Percentiles rank a stretch among this genome's conserved stretches.
phyloP scores from a whole-genome alignment of 2,113 vertebrate genomes.

The Climacteris rufus region DNA sequence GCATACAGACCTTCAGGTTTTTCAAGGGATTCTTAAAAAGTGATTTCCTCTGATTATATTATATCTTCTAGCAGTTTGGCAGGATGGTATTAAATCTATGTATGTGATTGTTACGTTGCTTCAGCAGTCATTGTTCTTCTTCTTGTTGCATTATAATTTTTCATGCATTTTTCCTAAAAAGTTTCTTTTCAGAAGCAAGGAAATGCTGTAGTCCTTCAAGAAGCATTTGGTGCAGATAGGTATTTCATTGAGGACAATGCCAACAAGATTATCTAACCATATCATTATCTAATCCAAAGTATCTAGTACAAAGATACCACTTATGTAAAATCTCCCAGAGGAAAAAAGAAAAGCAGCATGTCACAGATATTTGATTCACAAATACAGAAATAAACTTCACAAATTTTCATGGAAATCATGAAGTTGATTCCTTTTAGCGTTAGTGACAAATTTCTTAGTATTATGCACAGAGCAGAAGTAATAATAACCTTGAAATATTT shows the following conservation, averaged over 20 bases:
- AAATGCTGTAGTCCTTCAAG: neutral
- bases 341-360: accelerated
- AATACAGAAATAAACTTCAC: neutral
- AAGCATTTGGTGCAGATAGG: neutral
- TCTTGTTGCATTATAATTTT: neutral
- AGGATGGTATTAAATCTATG: neutral
- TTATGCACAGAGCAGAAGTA: neutral
- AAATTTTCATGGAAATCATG: neutral
- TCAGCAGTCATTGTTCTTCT: neutral
- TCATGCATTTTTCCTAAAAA: neutral
- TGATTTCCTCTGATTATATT: neutral
- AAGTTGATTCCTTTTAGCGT: neutral
- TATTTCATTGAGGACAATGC: neutral
- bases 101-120: neutral
- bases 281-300: neutral
- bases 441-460: neutral
- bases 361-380: neutral
- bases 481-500: neutral
- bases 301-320: neutral
- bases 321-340: neutral
- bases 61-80: neutral
- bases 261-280: neutral
- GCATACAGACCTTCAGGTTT: neutral
- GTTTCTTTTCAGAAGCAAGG: neutral
- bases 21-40: neutral